Evolutionary conservation across 2,113 vertebrate genomes (phyloP).

Genomic region (Malurus melanocephalus): DNA sequence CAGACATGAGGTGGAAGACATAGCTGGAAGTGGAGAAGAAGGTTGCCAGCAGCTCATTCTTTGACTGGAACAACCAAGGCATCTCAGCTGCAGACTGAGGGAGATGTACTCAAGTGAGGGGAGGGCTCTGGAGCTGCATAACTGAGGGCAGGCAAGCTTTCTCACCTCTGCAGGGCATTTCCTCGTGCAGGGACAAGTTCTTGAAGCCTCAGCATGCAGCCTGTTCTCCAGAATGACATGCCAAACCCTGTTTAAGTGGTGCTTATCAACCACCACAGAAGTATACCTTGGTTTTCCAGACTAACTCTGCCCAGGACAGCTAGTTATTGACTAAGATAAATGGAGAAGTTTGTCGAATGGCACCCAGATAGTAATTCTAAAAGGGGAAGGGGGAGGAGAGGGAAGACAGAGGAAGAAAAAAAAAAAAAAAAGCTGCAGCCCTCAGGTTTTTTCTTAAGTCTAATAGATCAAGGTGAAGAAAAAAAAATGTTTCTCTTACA

Average conservation of each 20-base stretch:
- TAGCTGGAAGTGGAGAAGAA: background rate
- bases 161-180: background rate
- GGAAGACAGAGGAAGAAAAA: background rate
- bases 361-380: background rate
- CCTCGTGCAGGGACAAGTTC: background rate
- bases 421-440: background rate
- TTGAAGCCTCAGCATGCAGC: background rate
- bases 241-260: background rate
- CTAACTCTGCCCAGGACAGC: background rate
- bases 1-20: background rate
- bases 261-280: background rate
- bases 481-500: background rate
- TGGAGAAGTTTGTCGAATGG: background rate
- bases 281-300: background rate
- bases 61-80: background rate
- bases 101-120: background rate
- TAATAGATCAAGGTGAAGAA: background rate
- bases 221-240: background rate
- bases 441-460: background rate
- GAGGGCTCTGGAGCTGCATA: background rate
- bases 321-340: background rate
- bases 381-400: accelerated
- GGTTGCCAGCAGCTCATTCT: background rate
- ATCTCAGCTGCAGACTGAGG: background rate
- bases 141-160: background rate